phyloP scores from a whole-genome alignment of 2,888 invertebrate species.

The Pseudeuparius sepicola region DNA sequence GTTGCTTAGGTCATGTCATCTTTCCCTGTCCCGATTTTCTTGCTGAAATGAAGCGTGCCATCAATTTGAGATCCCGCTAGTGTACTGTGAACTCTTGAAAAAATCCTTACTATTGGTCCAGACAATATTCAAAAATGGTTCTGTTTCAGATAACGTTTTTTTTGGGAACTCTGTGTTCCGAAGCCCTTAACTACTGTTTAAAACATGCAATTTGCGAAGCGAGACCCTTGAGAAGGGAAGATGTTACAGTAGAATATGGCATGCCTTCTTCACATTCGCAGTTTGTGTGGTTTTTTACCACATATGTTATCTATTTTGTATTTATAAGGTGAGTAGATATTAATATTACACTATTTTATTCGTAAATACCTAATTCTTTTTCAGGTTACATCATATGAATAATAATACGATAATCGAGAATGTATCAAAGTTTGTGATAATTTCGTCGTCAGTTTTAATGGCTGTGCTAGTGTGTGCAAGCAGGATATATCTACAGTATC shows the following conservation, averaged over 20 bases:
- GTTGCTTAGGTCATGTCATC: too few relatives aligned
- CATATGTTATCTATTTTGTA: conserved; percentile 76
- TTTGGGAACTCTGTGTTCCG: conserved; percentile 66
- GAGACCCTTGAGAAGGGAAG: conserved; percentile 60
- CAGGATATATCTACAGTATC: conserved; percentile 80
- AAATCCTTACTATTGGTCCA: too few relatives aligned
- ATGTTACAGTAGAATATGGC: conserved; percentile 66
- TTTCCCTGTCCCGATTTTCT: too few relatives aligned
- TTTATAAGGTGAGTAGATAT: conserved; percentile 59
- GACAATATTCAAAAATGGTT: too few relatives aligned
- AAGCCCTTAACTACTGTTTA: conserved; percentile 64
- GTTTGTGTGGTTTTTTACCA: conserved; percentile 84
- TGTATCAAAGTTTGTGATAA: conserved; percentile 58
- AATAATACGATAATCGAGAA: conserved; percentile 69
- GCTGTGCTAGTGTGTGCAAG: conserved; percentile 54
- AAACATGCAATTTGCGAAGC: conserved; percentile 75
- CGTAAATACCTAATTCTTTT: conserved; percentile 26
- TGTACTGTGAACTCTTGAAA: too few relatives aligned
- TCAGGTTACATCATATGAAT: conserved; percentile 72
- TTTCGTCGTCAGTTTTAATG: conserved; percentile 48
- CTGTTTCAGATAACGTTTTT: conserved; percentile 72
- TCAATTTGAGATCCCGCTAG: too few relatives aligned
- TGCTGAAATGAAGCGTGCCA: too few relatives aligned
- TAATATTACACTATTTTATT: conserved; percentile 5
- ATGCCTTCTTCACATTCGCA: conserved; percentile 92